phyloP scores from a whole-genome alignment of 2,113 vertebrate species.

The Mesoclemmys tuberculata region DNA sequence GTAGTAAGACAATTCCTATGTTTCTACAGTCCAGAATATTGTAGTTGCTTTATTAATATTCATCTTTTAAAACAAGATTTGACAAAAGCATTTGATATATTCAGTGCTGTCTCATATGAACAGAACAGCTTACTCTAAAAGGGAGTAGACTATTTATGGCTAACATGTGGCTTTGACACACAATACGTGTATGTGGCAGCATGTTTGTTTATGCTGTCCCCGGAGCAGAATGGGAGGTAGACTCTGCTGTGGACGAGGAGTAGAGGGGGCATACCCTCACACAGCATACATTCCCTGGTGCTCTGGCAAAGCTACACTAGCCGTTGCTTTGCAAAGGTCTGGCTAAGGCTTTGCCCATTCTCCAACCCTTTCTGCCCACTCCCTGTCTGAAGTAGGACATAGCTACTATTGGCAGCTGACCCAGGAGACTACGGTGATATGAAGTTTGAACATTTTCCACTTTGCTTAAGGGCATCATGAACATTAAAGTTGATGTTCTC shows the following conservation, averaged over 20 bases:
- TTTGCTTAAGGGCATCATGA: background rate
- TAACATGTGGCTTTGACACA: background rate
- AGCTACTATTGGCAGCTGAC: background rate
- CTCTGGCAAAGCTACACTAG: background rate
- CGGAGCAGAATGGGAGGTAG: background rate
- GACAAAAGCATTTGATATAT: background rate
- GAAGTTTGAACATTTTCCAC: background rate
- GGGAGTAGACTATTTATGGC: background rate
- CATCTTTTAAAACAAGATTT: background rate
- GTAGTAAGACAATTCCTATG: background rate
- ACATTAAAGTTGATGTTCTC: background rate
- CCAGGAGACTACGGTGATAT: background rate
- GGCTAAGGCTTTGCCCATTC: background rate
- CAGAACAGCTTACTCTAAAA: fast-evolving
- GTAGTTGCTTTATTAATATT: background rate
- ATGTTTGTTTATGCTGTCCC: background rate
- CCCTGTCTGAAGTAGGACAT: background rate
- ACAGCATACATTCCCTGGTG: background rate
- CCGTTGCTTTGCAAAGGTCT: background rate
- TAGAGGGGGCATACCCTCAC: background rate
- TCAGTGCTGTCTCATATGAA: background rate
- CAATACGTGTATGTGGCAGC: background rate
- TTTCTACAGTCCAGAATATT: background rate
- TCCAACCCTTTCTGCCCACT: background rate
- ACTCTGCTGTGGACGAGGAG: background rate